A percentile compares a stretch with the other conserved stretches of the same genome.
Evolutionary conservation across 2,888 invertebrate species (phyloP).

Genomic region (Cryptus viduatorius): DNA sequence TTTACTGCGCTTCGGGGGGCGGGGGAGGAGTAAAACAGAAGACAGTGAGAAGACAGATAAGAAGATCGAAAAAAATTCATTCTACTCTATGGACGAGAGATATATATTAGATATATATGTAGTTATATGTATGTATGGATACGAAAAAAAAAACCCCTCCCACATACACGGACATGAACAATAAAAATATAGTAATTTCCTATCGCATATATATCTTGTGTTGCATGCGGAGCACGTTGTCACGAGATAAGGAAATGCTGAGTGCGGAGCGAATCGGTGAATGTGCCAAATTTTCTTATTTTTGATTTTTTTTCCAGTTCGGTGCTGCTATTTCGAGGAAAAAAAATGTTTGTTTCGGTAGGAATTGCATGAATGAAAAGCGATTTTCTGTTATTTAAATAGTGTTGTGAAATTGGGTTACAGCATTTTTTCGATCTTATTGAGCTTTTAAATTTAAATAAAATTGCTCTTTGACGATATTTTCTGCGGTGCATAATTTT

Average conservation of each 20-base stretch:
- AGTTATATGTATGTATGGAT: constrained; percentile 19
- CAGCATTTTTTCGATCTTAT: no score
- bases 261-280: constrained; percentile 56
- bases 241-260: constrained; percentile 46
- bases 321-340: not conserved
- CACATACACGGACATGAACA: constrained; percentile 59
- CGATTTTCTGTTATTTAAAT: not conserved
- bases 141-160: constrained; percentile 25
- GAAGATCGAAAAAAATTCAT: constrained; percentile 30
- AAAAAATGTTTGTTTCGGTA: not conserved
- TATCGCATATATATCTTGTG: constrained; percentile 33
- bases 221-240: constrained; percentile 55
- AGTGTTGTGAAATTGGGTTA: not conserved
- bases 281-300: constrained; percentile 48
- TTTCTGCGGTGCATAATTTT: not conserved
- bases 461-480: no score
- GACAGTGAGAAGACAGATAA: constrained; percentile 37
- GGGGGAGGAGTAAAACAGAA: constrained; percentile 30
- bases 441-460: no score
- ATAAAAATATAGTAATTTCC: constrained; percentile 33
- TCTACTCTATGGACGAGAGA: constrained; percentile 56
- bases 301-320: not conserved
- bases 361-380: not conserved
- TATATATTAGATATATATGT: constrained; percentile 21
- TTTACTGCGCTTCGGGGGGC: constrained; percentile 62